Conservation (phyloP, 2,113 vertebrate species). For the Aix galericulata region DNA sequence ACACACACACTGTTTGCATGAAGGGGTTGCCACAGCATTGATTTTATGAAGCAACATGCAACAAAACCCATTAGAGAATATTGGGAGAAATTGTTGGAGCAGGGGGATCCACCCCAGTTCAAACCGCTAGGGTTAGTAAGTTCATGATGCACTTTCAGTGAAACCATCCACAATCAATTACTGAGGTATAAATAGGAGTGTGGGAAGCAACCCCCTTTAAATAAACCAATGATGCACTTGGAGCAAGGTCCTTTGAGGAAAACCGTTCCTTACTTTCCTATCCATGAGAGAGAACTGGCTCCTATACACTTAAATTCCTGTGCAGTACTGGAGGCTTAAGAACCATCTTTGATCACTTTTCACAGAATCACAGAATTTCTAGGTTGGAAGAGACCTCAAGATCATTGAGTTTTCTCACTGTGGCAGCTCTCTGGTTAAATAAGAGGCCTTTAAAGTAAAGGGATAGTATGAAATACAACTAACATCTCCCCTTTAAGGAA, state of each 20-base stretch:
- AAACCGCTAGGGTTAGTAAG: background rate
- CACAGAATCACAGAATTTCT: too few species aligned
- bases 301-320: background rate
- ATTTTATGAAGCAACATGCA: background rate
- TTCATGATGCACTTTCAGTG: background rate
- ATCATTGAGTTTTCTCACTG: background rate
- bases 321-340: background rate
- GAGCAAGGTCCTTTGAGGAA: background rate
- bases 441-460: background rate
- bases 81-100: background rate
- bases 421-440: background rate
- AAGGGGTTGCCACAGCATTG: background rate
- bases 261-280: background rate
- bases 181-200: background rate
- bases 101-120: background rate
- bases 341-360: background rate
- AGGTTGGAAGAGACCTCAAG: too few species aligned
- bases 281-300: background rate
- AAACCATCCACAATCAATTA: background rate
- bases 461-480: background rate
- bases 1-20: background rate
- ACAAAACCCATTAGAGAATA: background rate
- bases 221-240: background rate
- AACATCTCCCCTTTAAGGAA: background rate
- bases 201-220: background rate